phyloP scores from a whole-genome alignment of 2,113 vertebrate species.

The Gambusia holbrooki region DNA sequence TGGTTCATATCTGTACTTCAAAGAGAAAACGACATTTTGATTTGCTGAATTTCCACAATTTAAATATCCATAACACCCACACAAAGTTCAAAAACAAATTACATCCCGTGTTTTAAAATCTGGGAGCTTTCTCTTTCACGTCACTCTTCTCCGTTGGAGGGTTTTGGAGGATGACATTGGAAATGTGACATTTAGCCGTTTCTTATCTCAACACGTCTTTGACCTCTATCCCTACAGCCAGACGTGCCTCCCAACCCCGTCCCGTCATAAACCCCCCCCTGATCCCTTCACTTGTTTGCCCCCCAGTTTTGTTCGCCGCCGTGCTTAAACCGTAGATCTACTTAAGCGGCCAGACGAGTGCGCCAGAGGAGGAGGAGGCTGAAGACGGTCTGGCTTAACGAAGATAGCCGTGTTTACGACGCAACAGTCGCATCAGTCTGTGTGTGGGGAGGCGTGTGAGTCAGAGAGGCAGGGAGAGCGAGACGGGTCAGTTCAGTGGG shows the following conservation, averaged over 20 bases:
- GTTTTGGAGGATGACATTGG: background rate
- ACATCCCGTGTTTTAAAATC: background rate
- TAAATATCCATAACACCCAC: too few species aligned
- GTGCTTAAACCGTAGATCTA: constrained; percentile 62
- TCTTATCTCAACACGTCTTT: background rate
- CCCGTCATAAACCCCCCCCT: constrained; percentile 19
- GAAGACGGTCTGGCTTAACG: constrained; percentile 54
- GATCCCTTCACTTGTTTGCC: constrained; percentile 47
- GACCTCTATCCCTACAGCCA: background rate
- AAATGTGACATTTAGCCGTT: background rate
- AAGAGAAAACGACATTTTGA: too few species aligned
- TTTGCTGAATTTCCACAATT: too few species aligned
- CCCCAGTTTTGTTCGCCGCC: constrained; percentile 43
- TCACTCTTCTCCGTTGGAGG: background rate
- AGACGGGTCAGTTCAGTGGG: constrained; percentile 23
- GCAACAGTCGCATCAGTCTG: constrained; percentile 21
- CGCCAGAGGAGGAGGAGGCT: constrained; percentile 27
- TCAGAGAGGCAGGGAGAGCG: constrained; percentile 12
- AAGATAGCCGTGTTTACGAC: constrained; percentile 52
- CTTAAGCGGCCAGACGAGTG: constrained; percentile 57
- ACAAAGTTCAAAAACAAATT: too few species aligned
- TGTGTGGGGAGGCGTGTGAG: constrained; percentile 27
- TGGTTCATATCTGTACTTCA: background rate
- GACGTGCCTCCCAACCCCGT: constrained; percentile 1
- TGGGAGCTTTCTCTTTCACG: background rate